Conservation (phyloP, 2,797 vertebrate genomes). For the Arctocebus calabarensis region DNA sequence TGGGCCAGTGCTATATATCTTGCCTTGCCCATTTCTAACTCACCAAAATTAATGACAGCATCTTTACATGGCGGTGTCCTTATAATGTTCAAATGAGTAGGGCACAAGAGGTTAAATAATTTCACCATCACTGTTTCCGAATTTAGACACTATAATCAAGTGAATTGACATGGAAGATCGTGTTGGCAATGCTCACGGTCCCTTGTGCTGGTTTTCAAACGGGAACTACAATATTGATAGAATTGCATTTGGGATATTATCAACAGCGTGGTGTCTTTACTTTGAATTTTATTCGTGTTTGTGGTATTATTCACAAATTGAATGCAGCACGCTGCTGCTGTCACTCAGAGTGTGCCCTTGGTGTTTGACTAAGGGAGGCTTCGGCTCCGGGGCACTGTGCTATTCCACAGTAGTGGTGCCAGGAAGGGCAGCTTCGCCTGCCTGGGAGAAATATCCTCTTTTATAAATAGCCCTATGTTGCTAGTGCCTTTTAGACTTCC, state of each 20-base stretch:
- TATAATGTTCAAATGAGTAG: slow-evolving; percentile 68
- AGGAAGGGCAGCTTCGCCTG: slow-evolving; percentile 36
- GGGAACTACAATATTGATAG: slow-evolving; percentile 80
- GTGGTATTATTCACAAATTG: slow-evolving; percentile 72
- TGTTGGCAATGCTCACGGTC: slow-evolving; percentile 43
- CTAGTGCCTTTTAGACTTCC: slow-evolving; percentile 54
- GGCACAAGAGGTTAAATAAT: slow-evolving; percentile 72
- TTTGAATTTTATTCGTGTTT: slow-evolving; percentile 73
- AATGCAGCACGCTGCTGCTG: slow-evolving; percentile 59
- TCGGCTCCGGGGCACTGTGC: slow-evolving; percentile 68
- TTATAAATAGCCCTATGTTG: slow-evolving; percentile 59
- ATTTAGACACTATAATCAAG: slow-evolving; percentile 66
- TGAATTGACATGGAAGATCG: slow-evolving; percentile 51
- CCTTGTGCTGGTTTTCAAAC: slow-evolving; percentile 70
- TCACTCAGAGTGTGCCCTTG: slow-evolving; percentile 72
- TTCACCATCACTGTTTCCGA: neutral
- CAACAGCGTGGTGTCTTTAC: slow-evolving; percentile 50
- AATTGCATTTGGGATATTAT: slow-evolving; percentile 77
- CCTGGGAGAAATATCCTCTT: slow-evolving; percentile 42
- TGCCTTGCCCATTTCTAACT: slow-evolving; percentile 64
- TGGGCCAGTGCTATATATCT: slow-evolving; percentile 69
- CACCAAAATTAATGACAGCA: slow-evolving; percentile 70
- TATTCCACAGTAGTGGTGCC: slow-evolving; percentile 70
- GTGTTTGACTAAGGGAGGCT: slow-evolving; percentile 77
- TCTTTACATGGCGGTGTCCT: slow-evolving; percentile 63